Evolutionary conservation across 2,888 invertebrate genomes (phyloP), one percentile per base, ranked within the genome.

Genomic region (Acleris literana): DNA sequence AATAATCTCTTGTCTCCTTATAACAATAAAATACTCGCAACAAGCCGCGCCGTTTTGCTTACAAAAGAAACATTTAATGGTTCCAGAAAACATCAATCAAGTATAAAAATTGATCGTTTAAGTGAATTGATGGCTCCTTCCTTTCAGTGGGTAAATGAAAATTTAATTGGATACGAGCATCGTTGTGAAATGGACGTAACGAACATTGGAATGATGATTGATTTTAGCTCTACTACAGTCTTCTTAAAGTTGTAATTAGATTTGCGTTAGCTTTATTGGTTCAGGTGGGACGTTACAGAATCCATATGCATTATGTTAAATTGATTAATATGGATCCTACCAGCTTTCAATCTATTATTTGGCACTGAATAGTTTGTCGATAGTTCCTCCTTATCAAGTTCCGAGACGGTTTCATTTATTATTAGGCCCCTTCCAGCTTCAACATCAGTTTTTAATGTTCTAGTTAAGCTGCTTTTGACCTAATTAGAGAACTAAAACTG

Each of bases 71-170:
- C 58, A 58, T 58, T 20, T 18, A 56, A 59, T 54, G 29, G 48
- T 58, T 49, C 22, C 48, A 64, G 33, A 48, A 54, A 63, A 73
- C 81, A 83, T 83, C 82, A 79, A 83, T 83, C 82, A 83, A 76
- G 70, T 71, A 74, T 72, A 73, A 77, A 79, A 82, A 80, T 77
- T 74, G 72, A 71, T 76, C 76, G 73, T 70, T 72, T 72, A 69
- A 75, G 71, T 72, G 68, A 72, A 69, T 71, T 76, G 72, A 69
- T 70, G 64, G 73, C 68, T 70, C 64, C 67, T 63, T 63, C 58
- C 63, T 63, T 63, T 56, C 55, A 43, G 52, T 53, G 62, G 51
- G 60, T 63, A 51, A 46, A 76, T 77, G 73, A 71, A 75, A 75
- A 74, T 75, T 75, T 77, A 79, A 81, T 79, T 74, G 74, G 68